These are phyloP conservation scores for Drosophila robusta DNA, from an alignment of 2,888 invertebrate species.

Conservation along the genomic window DNA sequence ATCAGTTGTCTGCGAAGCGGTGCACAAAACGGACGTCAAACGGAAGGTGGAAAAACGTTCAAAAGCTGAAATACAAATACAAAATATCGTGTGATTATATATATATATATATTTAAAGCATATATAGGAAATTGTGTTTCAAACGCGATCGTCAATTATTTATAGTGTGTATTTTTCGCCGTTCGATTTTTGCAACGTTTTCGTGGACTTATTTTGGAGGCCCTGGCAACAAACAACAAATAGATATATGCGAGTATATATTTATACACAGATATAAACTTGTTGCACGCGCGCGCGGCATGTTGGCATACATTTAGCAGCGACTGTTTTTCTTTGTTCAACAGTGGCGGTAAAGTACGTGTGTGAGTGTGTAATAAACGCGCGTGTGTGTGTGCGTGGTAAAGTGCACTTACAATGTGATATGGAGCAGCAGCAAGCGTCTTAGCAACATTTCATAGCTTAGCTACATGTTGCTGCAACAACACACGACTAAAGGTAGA, in stretches of 20 bases:
- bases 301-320: constrained; percentile 69
- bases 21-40: constrained; percentile 80
- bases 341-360: constrained; percentile 41
- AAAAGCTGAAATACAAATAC: constrained; percentile 7
- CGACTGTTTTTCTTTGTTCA: constrained; percentile 75
- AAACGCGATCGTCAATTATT: constrained; percentile 11
- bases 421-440: constrained; percentile 50
- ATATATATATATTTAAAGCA: constrained; percentile 9
- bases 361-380: constrained; percentile 9
- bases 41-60: constrained; percentile 62
- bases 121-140: constrained; percentile 31
- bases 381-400: constrained; percentile 23
- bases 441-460: constrained; percentile 40
- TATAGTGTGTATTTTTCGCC: constrained; percentile 15
- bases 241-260: not conserved
- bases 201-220: constrained; percentile 4
- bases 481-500: constrained; percentile 34
- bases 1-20: constrained; percentile 83
- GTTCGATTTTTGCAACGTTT: constrained; percentile 11
- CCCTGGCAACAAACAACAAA: constrained; percentile 19
- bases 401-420: constrained; percentile 56
- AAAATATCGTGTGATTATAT: constrained; percentile 27
- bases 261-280: constrained; percentile 34
- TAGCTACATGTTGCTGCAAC: constrained; percentile 58
- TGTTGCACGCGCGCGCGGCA: constrained; percentile 68